Base-by-base conservation (phyloP, 2,113 vertebrate genomes). In the Melanerpes formicivorus region DNA sequence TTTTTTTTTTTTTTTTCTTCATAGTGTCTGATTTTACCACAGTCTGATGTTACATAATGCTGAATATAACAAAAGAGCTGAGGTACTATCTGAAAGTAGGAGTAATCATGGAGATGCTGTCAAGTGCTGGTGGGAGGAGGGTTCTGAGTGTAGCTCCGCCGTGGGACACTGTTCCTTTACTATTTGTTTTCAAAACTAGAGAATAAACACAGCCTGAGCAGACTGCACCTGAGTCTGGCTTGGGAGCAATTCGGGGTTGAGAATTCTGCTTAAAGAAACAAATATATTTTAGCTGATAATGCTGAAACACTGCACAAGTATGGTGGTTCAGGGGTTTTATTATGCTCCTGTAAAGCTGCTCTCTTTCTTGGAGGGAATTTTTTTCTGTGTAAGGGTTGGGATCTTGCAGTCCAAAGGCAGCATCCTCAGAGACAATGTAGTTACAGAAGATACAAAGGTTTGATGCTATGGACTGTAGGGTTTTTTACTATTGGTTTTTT, bases 41-140 rank as follows among this genome's bases (percentile, higher is more conserved):
- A 65, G 44, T 56, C 69, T 87, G 81, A 32, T 83, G n/a, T 40
- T 62, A 32, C 71, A 50, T 83, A 44, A 27, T 69, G 87, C 72
- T 77, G 32, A 83, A 54, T 65, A 44, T 60, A 93, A 72, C 48
- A 64, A 56, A 81, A 30, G 11, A 58, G 52, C 85, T 60, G 75
- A 85, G 78, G 44, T 63, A 7, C 14, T 75, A 5, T 80, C 60
- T 73, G 64, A 60, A 85, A 80, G 54, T 54, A 27, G 81, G 52
- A 78, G 71, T 90, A 74, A 50, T 82, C 65, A 80, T 5, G 17
- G 65, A 90, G 62, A 7, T 77, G 90, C 65, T n/a, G 37, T 92
- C 75, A 55, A 71, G 69, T 92, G 87, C 81, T 77, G 65, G 48
- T 79, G 81, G 74, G 64, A 80, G 87, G 87, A 78, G 77, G 55